Base-by-base conservation (phyloP, 2,888 invertebrate species). In the Barypeithes pellucidus region DNA sequence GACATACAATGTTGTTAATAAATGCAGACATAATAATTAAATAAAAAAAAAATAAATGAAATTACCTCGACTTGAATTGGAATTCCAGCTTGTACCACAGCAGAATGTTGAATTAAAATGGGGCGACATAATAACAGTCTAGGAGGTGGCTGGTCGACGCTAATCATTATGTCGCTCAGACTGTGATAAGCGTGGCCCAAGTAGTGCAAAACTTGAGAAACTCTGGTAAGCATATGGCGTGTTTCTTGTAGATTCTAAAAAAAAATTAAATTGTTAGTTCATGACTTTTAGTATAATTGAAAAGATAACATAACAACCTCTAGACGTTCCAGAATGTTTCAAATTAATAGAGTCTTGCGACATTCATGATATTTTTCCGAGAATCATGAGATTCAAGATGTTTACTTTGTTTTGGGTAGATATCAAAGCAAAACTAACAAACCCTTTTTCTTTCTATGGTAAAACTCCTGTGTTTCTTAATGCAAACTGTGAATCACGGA, bases 161-260 rank as follows among this genome's bases (percentile, higher is more conserved):
- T 91, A 57, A 94, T 89, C 84, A 92, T 92, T 59, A 97, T 89
- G 83, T 98, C 97, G 81, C 96, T 96, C 57, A 96, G 88, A 0
- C 94, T 92, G 83, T 98, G 98, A 85, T 94, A 95, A 1, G 94
- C 94, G 82, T 98, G 98, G 1, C 95, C 91, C 79, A 97, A 88
- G 78, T 91, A 93, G 84, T 98, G 98, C 82, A 96, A 88, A 22
- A 93, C 89, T 84, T 95, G 94, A 0, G 94, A 92, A 0, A 95
- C 92, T 65, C 92, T 88, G 81, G 93, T 92, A 76, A 93, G 91
- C 45, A 92, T 87, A 12, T 90, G 89, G 84, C 95, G 95, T 3
- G 89, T 89, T 75, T 88, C 87, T 54, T 88, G 85, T 0, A 86
- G 86, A 62, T 89, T 87, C 72, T 87, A 84, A 47, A 82, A 79